phyloP scores from a whole-genome alignment of 2,113 vertebrate genomes.

The Gasterosteus nipponicus region DNA sequence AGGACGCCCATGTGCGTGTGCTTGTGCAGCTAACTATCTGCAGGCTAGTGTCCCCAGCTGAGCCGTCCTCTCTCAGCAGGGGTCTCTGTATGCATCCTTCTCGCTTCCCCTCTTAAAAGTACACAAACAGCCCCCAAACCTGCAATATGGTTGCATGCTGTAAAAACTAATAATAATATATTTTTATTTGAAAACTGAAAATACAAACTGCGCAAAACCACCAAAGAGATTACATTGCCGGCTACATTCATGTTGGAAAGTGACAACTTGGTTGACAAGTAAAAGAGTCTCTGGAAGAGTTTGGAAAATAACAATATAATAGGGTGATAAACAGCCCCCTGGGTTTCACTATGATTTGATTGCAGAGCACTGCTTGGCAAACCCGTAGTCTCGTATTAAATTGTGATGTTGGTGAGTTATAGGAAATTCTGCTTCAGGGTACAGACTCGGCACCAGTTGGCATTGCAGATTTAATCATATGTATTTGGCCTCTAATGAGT shows the following conservation, averaged over 20 bases:
- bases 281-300: neutral
- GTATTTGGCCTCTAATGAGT: constrained; percentile 16
- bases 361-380: neutral
- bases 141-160: neutral
- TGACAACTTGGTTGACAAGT: neutral
- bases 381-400: neutral
- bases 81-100: too few relatives aligned
- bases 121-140: neutral
- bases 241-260: neutral
- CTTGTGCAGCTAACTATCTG: constrained; percentile 1
- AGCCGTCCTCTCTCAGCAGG: constrained; percentile 26
- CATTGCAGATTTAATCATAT: constrained; percentile 5
- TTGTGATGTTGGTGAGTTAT: neutral
- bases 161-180: neutral
- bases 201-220: neutral
- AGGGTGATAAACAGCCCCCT: neutral
- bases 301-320: neutral
- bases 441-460: neutral
- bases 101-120: neutral
- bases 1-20: neutral
- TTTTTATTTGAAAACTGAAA: neutral
- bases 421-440: neutral
- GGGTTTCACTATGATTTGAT: neutral
- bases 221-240: neutral
- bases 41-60: constrained; percentile 11